Conservation (phyloP, 2,113 vertebrate genomes). For the Otocyon megalotis region DNA sequence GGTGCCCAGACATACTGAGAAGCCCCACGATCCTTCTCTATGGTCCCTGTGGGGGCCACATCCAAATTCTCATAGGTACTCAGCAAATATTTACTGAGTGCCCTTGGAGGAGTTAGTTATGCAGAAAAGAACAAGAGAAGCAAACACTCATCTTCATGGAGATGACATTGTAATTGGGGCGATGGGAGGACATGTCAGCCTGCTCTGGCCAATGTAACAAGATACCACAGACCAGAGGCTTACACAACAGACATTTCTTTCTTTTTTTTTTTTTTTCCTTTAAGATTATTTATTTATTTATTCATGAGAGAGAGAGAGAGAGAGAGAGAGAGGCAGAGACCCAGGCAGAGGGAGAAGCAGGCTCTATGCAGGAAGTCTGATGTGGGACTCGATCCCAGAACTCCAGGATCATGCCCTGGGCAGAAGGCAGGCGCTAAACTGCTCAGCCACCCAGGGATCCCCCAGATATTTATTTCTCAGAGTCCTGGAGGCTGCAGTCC, state of each 20-base stretch:
- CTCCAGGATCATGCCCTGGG: too few relatives aligned
- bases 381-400: too few relatives aligned
- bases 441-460: too few relatives aligned
- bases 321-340: too few relatives aligned
- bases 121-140: not conserved
- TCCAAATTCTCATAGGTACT: fast-evolving
- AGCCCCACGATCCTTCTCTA: too few relatives aligned
- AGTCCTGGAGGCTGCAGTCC: too few relatives aligned
- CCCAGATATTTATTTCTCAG: not conserved
- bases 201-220: fast-evolving
- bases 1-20: not conserved
- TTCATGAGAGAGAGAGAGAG: too few relatives aligned
- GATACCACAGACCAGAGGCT: not conserved
- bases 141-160: fast-evolving
- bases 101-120: fast-evolving
- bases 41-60: not conserved
- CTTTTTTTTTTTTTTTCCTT: too few relatives aligned
- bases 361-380: too few relatives aligned
- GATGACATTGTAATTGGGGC: fast-evolving
- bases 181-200: fast-evolving
- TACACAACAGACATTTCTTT: fast-evolving
- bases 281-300: too few relatives aligned
- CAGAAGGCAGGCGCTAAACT: too few relatives aligned
- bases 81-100: fast-evolving
- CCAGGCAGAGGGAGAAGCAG: too few relatives aligned